phyloP scores from a whole-genome alignment of 2,888 invertebrate species.

The Papilio protenor region DNA sequence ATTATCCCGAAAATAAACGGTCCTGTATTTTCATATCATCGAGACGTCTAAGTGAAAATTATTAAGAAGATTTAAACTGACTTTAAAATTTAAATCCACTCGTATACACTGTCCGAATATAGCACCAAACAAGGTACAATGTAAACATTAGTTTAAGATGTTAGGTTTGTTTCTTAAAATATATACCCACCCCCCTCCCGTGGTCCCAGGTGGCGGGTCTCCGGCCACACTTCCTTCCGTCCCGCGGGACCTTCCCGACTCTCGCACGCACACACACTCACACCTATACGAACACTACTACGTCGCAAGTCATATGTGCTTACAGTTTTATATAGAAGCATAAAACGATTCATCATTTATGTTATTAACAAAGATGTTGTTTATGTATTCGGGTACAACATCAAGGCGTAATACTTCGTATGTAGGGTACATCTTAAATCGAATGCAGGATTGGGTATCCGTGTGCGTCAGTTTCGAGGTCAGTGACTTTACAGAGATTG shows the following conservation, averaged over 20 bases:
- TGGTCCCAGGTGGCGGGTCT: constrained; percentile 78
- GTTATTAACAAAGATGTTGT: not conserved
- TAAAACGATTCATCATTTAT: constrained; percentile 24
- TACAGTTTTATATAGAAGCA: constrained; percentile 13
- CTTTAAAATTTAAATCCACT: not conserved
- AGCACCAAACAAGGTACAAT: not conserved
- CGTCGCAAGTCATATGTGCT: constrained; percentile 34
- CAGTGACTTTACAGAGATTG: constrained; percentile 3
- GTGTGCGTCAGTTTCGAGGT: constrained; percentile 24
- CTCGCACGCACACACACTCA: constrained; percentile 56
- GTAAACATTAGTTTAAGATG: constrained; percentile 23
- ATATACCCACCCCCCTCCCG: constrained; percentile 49
- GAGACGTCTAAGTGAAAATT: not conserved
- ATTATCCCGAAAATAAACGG: not conserved
- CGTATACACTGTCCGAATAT: not conserved
- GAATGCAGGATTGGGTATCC: not conserved
- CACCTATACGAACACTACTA: constrained; percentile 48
- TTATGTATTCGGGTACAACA: not conserved
- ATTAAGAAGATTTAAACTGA: not conserved
- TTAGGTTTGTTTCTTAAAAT: constrained; percentile 44
- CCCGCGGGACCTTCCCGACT: constrained; percentile 73
- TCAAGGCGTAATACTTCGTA: no score
- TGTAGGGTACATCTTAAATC: no score
- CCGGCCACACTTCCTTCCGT: constrained; percentile 79
- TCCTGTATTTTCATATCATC: not conserved